Evolutionary conservation across 1,140 invertebrate species (phyloP).

Genomic region (Ostrea denselamellosa): DNA sequence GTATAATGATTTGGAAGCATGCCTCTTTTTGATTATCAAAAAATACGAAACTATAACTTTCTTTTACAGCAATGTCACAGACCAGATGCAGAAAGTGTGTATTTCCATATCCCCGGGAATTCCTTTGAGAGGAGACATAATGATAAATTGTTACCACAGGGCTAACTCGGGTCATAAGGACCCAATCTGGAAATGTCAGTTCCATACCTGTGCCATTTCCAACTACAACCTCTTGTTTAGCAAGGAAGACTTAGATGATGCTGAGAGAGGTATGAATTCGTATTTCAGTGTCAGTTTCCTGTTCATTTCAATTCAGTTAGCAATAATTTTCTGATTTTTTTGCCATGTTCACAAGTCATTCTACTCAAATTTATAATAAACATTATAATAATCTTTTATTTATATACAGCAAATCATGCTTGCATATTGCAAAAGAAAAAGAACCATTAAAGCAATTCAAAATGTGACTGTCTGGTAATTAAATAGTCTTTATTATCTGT

Average conservation of each 20-base stretch:
- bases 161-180: constrained; percentile 78
- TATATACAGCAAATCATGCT: no score
- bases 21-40: neutral
- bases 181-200: constrained; percentile 89
- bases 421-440: no score
- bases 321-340: neutral
- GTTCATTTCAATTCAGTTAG: neutral
- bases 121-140: constrained; percentile 91
- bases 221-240: constrained; percentile 90
- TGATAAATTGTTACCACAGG: constrained; percentile 93
- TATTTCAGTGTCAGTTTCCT: neutral
- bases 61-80: constrained; percentile 77
- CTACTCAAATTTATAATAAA: neutral
- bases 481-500: constrained; percentile 3
- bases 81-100: constrained; percentile 78
- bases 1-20: neutral
- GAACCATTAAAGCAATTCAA: neutral
- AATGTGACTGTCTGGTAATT: neutral
- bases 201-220: constrained; percentile 94
- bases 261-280: constrained; percentile 84
- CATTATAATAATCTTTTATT: no score
- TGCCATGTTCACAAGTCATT: neutral
- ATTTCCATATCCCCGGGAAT: constrained; percentile 84
- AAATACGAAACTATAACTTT: neutral
- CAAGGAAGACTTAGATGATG: constrained; percentile 91